Percentiles rank a stretch among this genome's conserved stretches.
These are phyloP conservation scores for Nylanderia fulva DNA, from an alignment of 1,140 invertebrate genomes.

Conservation along the genomic window DNA sequence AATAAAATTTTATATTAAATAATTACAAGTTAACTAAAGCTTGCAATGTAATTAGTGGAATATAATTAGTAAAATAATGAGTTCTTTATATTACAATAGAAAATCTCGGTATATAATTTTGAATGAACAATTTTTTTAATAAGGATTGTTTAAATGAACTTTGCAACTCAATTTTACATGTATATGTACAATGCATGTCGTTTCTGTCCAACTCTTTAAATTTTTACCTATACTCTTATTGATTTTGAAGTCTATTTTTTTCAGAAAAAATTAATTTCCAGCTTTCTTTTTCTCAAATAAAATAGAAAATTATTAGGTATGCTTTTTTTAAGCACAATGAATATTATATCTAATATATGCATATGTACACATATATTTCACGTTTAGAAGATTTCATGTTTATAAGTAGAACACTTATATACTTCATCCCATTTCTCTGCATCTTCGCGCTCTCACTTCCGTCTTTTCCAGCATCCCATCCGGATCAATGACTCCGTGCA, in stretches of 20 bases:
- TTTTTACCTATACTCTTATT: background rate
- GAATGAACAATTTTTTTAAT: background rate
- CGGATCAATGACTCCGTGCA: conserved; percentile 41
- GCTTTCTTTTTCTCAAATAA: background rate
- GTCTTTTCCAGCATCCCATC: conserved; percentile 8
- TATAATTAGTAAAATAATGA: background rate
- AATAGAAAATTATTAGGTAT: background rate
- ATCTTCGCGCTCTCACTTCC: conserved; percentile 15
- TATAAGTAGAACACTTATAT: background rate
- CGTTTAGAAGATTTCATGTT: background rate
- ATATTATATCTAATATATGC: too few relatives aligned
- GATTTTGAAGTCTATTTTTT: background rate
- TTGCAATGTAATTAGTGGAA: conserved; percentile 5
- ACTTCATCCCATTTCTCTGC: background rate
- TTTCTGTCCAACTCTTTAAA: background rate
- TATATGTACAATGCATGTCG: background rate
- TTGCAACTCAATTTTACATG: background rate
- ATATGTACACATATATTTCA: background rate
- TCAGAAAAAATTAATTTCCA: background rate
- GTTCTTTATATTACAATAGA: background rate
- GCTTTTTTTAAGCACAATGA: too few relatives aligned
- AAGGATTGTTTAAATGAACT: background rate
- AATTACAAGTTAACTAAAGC: background rate
- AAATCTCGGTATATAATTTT: background rate
- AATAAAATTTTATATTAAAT: background rate